Evolutionary conservation across 2,113 vertebrate genomes (phyloP).

Genomic region (Rissa tridactyla): DNA sequence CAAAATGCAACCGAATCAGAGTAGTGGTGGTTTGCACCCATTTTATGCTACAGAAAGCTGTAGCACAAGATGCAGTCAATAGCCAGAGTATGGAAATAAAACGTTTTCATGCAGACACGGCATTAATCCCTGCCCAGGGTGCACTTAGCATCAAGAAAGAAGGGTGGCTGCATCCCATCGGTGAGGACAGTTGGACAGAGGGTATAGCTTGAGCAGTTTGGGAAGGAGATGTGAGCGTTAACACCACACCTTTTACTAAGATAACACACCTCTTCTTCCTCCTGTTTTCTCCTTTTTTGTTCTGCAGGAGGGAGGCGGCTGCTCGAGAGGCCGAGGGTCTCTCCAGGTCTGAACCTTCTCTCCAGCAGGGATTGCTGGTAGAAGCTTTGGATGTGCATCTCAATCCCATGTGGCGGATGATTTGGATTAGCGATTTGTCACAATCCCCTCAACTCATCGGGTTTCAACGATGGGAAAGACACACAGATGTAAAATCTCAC

Average conservation of each 20-base stretch:
- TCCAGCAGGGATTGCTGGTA: neutral
- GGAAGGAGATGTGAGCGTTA: neutral
- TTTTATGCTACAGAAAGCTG: neutral
- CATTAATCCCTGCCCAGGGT: neutral
- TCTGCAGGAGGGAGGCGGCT: neutral
- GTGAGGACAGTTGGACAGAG: accelerated
- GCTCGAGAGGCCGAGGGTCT: neutral
- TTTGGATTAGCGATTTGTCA: neutral
- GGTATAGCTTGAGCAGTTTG: neutral
- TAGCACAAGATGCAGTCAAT: neutral
- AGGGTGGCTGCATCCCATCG: neutral
- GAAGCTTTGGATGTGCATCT: neutral
- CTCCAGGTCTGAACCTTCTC: neutral
- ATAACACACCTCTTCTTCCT: neutral
- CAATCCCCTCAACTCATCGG: neutral
- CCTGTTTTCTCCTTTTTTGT: neutral
- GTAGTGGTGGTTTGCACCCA: accelerated
- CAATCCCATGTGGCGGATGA: neutral
- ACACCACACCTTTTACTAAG: neutral
- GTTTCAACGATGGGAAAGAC: neutral
- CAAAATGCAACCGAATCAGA: neutral
- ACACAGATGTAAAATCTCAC: neutral
- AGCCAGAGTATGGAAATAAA: neutral
- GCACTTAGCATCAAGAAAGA: neutral
- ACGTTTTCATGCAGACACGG: accelerated